These are phyloP conservation scores for Campoletis sonorensis DNA, from an alignment of 1,140 invertebrate genomes.

Conservation along the genomic window DNA sequence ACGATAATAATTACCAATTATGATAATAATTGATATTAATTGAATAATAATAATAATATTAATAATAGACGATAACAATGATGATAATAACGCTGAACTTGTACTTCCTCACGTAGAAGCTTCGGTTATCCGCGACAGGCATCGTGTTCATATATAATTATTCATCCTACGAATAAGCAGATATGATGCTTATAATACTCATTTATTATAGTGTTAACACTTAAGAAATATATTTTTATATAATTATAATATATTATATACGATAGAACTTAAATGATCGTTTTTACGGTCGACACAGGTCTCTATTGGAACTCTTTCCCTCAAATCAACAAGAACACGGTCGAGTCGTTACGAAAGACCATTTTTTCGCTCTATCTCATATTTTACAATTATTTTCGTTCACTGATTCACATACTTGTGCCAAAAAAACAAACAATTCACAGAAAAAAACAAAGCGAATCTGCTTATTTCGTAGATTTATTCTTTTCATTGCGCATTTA, in stretches of 20 bases:
- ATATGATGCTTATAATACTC: conserved; percentile 76
- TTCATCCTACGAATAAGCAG: conserved; percentile 54
- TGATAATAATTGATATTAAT: conserved; percentile 15
- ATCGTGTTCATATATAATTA: conserved; percentile 69
- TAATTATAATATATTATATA: conserved; percentile 74
- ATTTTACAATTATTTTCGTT: too few species aligned
- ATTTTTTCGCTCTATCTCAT: too few species aligned
- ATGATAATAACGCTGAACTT: conserved; percentile 58
- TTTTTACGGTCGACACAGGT: conserved; percentile 56
- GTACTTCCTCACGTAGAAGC: conserved; percentile 74
- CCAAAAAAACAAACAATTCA: too few species aligned
- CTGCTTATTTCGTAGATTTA: too few species aligned
- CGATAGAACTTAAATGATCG: conserved; percentile 63
- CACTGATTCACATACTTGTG: too few species aligned
- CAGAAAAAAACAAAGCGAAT: too few species aligned
- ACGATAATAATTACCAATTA: conserved; percentile 33
- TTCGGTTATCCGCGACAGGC: conserved; percentile 76
- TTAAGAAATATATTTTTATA: conserved; percentile 78
- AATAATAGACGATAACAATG: too few species aligned
- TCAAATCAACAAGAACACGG: background rate
- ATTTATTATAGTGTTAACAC: conserved; percentile 76
- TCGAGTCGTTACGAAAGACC: background rate
- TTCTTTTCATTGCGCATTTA: too few species aligned
- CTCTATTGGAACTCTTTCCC: conserved; percentile 18
- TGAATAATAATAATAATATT: too few species aligned